Evolutionary conservation across 1,140 invertebrate genomes (phyloP), one percentile per base, ranked within the genome.

Genomic region (Aphelenchoides fujianensis): DNA sequence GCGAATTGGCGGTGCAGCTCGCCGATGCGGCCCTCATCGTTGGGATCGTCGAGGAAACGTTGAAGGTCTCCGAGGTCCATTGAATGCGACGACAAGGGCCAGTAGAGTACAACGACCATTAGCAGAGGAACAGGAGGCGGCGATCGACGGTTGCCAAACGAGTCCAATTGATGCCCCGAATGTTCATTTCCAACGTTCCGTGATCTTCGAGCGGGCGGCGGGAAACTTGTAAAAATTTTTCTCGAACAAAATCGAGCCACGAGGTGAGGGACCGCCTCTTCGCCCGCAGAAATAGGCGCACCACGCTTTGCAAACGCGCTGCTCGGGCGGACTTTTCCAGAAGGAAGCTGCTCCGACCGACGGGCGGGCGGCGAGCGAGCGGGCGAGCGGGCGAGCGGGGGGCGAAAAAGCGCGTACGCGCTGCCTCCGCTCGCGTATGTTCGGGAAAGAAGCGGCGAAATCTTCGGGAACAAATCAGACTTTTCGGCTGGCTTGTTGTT

Each of bases 1-100:
- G 63, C 63, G 32, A 66, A 66, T 35, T 66, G 16, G 1, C 31
- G 16, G 28, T 66, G 63, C 1, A 66, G 63, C 2, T 37, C 63
- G 27, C 12, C 32, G 12, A 36, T 32, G 27, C 16, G 1, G 16
- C 3, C 16, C 12, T n/a, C 34, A 48, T 66, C 63, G 63, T 36
- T 30, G 32, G 63, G 63, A 35, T 66, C 53, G 1, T 66, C 32
- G 31, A 66, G 31, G 31, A 36, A 66, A 27, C 31, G 31, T 37
- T 66, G 63, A 34, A 66, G 36, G 32, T 35, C 32, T 37, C 5
- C 27, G 5, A 59, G 5, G 34, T 59, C 23, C 55, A 59, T 59
- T n/a, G n/a, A 23, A 48, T 48, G 41, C 41, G 12, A 48, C 41
- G 41, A 48, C 41, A 23, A 48, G 23, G 12, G 12, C 41, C 41